A percentile compares a stretch with the other conserved stretches of the same genome.
Evolutionary conservation across 2,797 vertebrate species (phyloP).

Genomic region (Poeciliopsis presidionis): DNA sequence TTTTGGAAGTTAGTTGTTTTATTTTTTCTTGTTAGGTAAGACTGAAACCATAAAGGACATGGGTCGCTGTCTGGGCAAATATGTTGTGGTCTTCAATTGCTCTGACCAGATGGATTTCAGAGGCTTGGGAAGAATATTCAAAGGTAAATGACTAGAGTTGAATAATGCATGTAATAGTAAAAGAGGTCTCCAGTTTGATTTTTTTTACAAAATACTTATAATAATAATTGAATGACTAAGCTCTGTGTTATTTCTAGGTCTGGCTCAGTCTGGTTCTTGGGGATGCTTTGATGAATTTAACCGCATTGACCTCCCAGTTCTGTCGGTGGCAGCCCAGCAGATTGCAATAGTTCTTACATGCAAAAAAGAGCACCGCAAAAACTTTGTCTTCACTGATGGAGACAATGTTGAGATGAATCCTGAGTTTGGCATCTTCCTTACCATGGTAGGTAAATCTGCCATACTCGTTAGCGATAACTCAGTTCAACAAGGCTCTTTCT

Average conservation of each 20-base stretch:
- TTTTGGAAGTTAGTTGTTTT: background rate
- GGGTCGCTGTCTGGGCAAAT: slow-evolving; percentile 96
- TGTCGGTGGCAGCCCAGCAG: slow-evolving; percentile 97
- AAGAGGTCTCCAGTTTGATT: background rate
- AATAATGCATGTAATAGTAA: background rate
- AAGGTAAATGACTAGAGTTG: slow-evolving; percentile 80
- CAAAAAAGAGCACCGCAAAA: slow-evolving; percentile 91
- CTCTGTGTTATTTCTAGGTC: slow-evolving; percentile 79
- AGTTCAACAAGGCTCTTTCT: background rate
- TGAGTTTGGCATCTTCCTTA: slow-evolving; percentile 97
- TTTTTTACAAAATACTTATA: background rate
- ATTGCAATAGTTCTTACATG: slow-evolving; percentile 93
- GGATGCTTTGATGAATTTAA: slow-evolving; percentile 99
- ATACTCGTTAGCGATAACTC: no score
- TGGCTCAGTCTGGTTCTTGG: slow-evolving; percentile 98
- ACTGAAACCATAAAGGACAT: slow-evolving; percentile 98
- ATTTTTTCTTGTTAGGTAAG: slow-evolving; percentile 80
- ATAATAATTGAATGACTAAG: background rate
- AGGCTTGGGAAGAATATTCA: slow-evolving; percentile 96
- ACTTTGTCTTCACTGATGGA: slow-evolving; percentile 94
- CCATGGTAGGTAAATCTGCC: slow-evolving; percentile 85
- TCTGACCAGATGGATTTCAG: slow-evolving; percentile 99
- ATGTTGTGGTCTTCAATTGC: slow-evolving; percentile 97
- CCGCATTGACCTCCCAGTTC: slow-evolving; percentile 93
- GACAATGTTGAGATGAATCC: slow-evolving; percentile 94